Percentiles rank a stretch among this genome's conserved stretches.
These are phyloP conservation scores for Drosophila subsilvestris DNA, from an alignment of 2,888 invertebrate species.

Conservation along the genomic window DNA sequence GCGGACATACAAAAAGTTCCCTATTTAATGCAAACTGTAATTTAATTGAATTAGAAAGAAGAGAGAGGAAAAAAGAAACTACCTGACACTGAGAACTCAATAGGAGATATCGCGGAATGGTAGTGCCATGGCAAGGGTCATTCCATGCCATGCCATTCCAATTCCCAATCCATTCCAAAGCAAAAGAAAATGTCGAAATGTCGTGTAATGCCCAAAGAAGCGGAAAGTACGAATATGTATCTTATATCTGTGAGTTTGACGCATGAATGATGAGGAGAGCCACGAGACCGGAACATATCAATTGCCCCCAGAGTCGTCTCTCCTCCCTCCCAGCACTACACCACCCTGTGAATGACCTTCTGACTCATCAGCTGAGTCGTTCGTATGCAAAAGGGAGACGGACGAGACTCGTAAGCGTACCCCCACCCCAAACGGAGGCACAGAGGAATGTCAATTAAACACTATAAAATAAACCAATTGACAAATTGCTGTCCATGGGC, in stretches of 20 bases:
- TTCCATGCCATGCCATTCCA: background rate
- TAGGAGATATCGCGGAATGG: constrained; percentile 33
- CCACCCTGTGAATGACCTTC: constrained; percentile 32
- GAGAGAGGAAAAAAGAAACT: constrained; percentile 10
- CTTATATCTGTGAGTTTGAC: constrained; percentile 52
- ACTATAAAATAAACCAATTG: constrained; percentile 38
- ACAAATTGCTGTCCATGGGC: constrained; percentile 27
- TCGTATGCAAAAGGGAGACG: background rate
- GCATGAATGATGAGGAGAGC: constrained; percentile 59
- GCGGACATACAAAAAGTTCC: background rate
- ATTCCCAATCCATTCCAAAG: background rate
- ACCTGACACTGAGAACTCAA: constrained; percentile 31
- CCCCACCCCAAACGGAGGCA: background rate
- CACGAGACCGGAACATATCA: constrained; percentile 76
- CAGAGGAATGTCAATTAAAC: constrained; percentile 38
- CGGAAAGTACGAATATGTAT: constrained; percentile 45
- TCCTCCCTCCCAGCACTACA: background rate
- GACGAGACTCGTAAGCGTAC: constrained; percentile 1
- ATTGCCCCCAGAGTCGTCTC: constrained; percentile 49
- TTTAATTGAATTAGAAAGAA: constrained; percentile 64
- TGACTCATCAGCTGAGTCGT: constrained; percentile 12
- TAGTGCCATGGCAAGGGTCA: constrained; percentile 39
- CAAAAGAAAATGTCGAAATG: constrained; percentile 15
- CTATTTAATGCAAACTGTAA: constrained; percentile 49
- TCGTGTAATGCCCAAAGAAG: constrained; percentile 36